Base-by-base conservation (phyloP, 2,113 vertebrate species). In the Lycaon pictus region DNA sequence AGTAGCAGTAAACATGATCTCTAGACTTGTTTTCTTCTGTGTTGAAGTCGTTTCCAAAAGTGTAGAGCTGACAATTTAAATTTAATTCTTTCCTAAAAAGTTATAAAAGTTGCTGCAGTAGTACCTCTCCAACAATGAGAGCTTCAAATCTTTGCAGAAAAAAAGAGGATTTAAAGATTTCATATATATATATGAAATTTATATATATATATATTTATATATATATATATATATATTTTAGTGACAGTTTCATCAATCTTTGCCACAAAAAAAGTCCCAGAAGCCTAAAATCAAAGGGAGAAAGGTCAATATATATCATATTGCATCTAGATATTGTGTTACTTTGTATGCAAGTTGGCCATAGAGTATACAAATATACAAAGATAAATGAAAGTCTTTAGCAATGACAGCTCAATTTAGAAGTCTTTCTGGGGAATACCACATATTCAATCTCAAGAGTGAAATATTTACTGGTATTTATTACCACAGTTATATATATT, bases 391-490 rank as follows among this genome's bases (percentile, higher is more conserved):
- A 55, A 86, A 62, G 51, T 71, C 51, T 95, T 85, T 60, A 74
- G 37, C 56, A 16, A 69, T 53, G 32, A 48, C 32, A 88, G 85
- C 15, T 88, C 56, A 85, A 82, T 20, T 82, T 53, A 86, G 35
- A 95, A 91, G 79, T 90, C 53, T 32, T 76, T 62, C 35, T 32
- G n/a, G 71, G 22, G 35, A 93, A 93, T 27, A 88, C 1, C n/a
- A 94, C 11, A 63, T 23, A 80, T 7, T 96, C 81, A 72, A 43
- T 90, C 77, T 90, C 43, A 92, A 89, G 37, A 94, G 27, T 69
- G 19, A 93, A 86, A 43, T 91, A 90, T 89, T 77, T 72, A 85
- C 37, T 37, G 11, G 35, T 93, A 69, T 80, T 87, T 97, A 94
- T 56, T 58, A 48, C 51, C 48, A 95, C 27, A 90, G 22, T 55